phyloP scores from a whole-genome alignment of 1,140 invertebrate species.

The Bombus superbus region DNA sequence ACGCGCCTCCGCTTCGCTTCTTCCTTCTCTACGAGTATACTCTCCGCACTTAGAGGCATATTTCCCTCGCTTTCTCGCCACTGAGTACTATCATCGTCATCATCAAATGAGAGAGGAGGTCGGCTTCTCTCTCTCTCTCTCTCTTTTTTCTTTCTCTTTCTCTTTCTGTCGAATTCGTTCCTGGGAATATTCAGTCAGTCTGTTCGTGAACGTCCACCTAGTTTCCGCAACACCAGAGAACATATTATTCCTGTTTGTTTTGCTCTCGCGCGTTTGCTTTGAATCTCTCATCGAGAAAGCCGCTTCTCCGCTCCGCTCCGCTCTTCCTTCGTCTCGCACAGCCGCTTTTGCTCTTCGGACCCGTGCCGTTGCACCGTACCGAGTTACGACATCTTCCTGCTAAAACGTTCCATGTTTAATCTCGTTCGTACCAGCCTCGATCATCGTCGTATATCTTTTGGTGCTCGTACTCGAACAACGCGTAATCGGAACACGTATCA shows the following conservation, averaged over 20 bases:
- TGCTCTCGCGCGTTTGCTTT: background rate
- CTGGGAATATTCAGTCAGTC: slow-evolving; percentile 6
- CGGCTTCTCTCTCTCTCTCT: background rate
- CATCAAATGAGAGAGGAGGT: slow-evolving; percentile 4
- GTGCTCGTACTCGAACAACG: background rate
- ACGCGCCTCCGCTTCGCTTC: slow-evolving; percentile 57
- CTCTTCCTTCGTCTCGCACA: slow-evolving; percentile 3
- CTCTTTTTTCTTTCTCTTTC: too few species aligned
- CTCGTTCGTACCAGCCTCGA: background rate
- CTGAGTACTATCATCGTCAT: background rate
- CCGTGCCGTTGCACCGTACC: background rate
- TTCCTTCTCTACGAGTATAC: slow-evolving; percentile 17
- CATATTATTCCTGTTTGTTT: background rate
- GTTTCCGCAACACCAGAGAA: background rate
- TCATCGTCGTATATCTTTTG: background rate
- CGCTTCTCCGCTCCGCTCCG: background rate
- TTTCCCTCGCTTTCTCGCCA: slow-evolving; percentile 41
- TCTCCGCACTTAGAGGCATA: background rate
- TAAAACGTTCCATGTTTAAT: background rate
- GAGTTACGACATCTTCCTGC: background rate
- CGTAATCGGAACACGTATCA: background rate
- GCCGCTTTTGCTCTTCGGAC: background rate
- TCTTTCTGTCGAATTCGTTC: background rate
- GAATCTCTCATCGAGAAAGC: slow-evolving; percentile 12
- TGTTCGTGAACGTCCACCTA: slow-evolving; percentile 17